These are phyloP conservation scores for Aspidiotus destructor DNA, from an alignment of 2,888 invertebrate species.

Conservation along the genomic window DNA sequence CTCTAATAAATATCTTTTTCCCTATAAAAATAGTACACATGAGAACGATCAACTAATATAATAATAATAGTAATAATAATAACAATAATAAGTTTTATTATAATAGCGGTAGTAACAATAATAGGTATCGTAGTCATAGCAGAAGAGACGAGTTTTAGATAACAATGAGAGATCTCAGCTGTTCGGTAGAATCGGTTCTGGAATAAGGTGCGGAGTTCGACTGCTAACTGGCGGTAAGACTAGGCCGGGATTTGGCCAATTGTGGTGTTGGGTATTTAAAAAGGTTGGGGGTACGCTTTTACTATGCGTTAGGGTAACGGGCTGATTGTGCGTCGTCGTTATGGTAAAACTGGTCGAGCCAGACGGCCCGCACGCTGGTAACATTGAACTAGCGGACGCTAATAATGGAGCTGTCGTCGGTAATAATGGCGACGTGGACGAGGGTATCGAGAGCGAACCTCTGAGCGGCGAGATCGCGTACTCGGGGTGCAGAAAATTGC, in stretches of 20 bases:
- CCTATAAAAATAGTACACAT: slow-evolving; percentile 22
- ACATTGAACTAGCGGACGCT: slow-evolving; percentile 35
- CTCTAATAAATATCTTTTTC: slow-evolving; percentile 18
- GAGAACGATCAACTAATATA: neutral
- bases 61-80: neutral
- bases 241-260: slow-evolving; percentile 38
- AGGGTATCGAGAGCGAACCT: slow-evolving; percentile 40
- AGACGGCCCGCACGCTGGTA: too few species aligned
- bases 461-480: slow-evolving; percentile 50
- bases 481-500: slow-evolving; percentile 80
- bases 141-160: too few species aligned
- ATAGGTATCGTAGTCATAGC: too few species aligned
- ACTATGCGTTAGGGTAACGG: slow-evolving; percentile 23
- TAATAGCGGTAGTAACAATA: too few species aligned
- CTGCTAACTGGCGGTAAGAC: slow-evolving; percentile 61
- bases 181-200: slow-evolving; percentile 46
- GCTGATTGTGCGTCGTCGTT: slow-evolving; percentile 35
- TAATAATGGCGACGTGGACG: slow-evolving; percentile 35
- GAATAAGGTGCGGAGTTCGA: slow-evolving; percentile 61
- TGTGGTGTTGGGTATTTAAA: slow-evolving; percentile 38
- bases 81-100: neutral
- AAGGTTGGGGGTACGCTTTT: slow-evolving; percentile 37
- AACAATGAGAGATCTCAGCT: slow-evolving; percentile 38
- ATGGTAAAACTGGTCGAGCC: slow-evolving; percentile 39
- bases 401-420: neutral